phyloP scores from a whole-genome alignment of 2,797 vertebrate species.

The Sebastes umbrosus region DNA sequence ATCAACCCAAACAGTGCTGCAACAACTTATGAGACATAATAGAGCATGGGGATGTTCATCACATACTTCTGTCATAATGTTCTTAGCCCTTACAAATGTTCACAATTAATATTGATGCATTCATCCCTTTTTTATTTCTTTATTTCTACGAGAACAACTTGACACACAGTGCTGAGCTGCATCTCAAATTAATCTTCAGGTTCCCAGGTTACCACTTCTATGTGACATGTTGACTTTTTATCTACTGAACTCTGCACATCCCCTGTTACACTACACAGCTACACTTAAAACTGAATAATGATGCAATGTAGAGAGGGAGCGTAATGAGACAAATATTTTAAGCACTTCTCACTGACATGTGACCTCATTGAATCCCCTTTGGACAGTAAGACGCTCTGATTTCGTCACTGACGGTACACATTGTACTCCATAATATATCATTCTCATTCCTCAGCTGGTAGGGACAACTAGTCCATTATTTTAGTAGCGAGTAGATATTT shows the following conservation, averaged over 20 bases:
- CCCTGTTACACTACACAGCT: not conserved
- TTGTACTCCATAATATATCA: conserved; percentile 26
- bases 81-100: not conserved
- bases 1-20: not conserved
- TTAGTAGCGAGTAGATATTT: conserved; percentile 3
- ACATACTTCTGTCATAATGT: not conserved
- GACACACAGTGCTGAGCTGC: not conserved
- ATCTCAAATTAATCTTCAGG: not conserved
- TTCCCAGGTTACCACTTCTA: not conserved
- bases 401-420: conserved; percentile 15
- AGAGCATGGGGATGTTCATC: not conserved
- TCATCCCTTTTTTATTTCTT: not conserved
- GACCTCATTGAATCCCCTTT: conserved; percentile 8
- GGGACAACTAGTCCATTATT: conserved; percentile 7
- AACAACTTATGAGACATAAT: not conserved
- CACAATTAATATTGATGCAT: not conserved
- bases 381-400: not conserved
- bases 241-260: too few relatives aligned
- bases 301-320: not conserved
- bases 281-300: not conserved
- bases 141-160: not conserved
- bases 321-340: not conserved
- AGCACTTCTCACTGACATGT: conserved; percentile 11
- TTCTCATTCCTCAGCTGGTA: conserved; percentile 46
- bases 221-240: not conserved